Evolutionary conservation across 2,113 vertebrate genomes (phyloP), one percentile per base, ranked within the genome.

Genomic region (Podarcis raffonei): DNA sequence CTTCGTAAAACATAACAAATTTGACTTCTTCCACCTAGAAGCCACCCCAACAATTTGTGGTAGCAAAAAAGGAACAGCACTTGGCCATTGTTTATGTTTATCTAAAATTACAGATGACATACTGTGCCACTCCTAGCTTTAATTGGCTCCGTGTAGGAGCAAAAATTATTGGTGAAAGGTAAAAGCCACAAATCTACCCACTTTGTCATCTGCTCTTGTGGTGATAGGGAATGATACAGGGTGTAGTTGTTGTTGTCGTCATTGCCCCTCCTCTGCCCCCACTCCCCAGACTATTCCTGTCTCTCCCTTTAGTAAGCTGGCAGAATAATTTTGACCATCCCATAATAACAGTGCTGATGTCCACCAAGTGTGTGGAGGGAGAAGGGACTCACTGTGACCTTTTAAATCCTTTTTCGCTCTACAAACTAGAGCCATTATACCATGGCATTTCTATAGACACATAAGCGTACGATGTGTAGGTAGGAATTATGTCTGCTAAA

Each of bases 1-100:
- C 87, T 66, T 74, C 68, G 81, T 83, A 83, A 86, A 89, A 85
- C 88, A 84, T 85, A 88, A 88, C 85, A 37, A 62, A 68, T 0
- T 35, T 23, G 35, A 53, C 39, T 87, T 77, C 79, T 87, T 87
- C 62, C 32, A 87, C 37, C 30, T 74, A 90, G 85, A 87, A 81
- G 57, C 12, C 12, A 8, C 65, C 66, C 48, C 53, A 65, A 32
- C 81, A 85, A 88, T 83, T 57, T 6, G 37, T 27, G 62, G 74
- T 62, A 74, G 7, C 23, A 53, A 87, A 83, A 89, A 90, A 57
- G 65, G 80, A 90, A 57, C 80, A 77, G 13, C 39, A 53, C 57
- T 18, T 48, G 16, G 53, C 9, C 69, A 66, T 4, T 90, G 74
- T 65, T 78, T 81, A 93, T 83, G 35, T 86, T 87, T 89, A 90